Base-by-base conservation (phyloP, 1,140 invertebrate genomes). In the Gryllus bimaculatus region DNA sequence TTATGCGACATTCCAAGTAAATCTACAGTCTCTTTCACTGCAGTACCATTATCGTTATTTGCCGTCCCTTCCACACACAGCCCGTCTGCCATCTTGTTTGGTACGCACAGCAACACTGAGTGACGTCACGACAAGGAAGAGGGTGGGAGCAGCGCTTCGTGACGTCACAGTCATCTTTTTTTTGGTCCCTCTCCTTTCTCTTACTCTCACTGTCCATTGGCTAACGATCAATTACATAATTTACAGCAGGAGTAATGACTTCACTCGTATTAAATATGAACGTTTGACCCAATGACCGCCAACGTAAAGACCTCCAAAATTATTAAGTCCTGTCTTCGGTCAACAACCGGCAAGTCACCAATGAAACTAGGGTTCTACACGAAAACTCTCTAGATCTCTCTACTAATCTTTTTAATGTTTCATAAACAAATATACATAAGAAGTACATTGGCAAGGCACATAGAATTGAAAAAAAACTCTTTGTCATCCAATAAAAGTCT, bases 41-140 rank as follows among this genome's bases (percentile, higher is more conserved):
- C 73, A 73, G 77, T 77, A 48, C 73, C 76, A 20, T 81, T 78
- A 75, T 48, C 54, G 66, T 26, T 49, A 66, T n/a, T 47, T 48
- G 18, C 79, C 75, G 73, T 80, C 80, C 80, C 80, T 47, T 78
- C 77, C 7, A 78, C 77, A 78, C 80, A 78, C 80, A 78, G 48
- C 75, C 80, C 74, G 80, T 78, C 80, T 78, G 80, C 80, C 80
- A 80, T 80, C 78, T 80, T 80, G 80, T 78, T 78, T 75, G 80
- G 74, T 78, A 80, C 80, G 78, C 80, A 80, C 80, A 80, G 78
- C 79, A 80, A 78, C 79, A 78, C 54, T 80, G 77, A 78, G 76
- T 80, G 74, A 76, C 54, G 47, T 76, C 74, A 75, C 66, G 47
- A 74, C 54, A 54, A 18, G 20, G 21, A 47, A 18, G 76, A 77